These are phyloP conservation scores for Trilocha varians DNA, from an alignment of 2,888 invertebrate genomes.

Conservation along the genomic window DNA sequence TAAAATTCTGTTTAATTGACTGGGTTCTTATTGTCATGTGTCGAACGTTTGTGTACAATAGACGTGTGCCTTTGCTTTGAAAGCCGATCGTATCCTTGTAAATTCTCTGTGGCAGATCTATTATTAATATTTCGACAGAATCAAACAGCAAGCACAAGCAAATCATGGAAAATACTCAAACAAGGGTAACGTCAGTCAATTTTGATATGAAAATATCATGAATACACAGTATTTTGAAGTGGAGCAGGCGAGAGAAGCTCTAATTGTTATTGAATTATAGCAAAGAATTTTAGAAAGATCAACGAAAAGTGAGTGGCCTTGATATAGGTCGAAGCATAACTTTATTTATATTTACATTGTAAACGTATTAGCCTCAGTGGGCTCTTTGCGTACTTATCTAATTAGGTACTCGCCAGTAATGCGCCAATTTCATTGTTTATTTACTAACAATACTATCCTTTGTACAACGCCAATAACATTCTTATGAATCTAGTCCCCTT, in stretches of 20 bases:
- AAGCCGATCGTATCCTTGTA: slow-evolving; percentile 22
- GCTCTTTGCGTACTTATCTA: slow-evolving; percentile 65
- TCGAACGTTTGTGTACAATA: slow-evolving; percentile 1
- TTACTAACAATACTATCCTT: slow-evolving; percentile 66
- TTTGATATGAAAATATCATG: slow-evolving; percentile 10
- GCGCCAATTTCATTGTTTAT: slow-evolving; percentile 69
- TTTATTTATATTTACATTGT: slow-evolving; percentile 49
- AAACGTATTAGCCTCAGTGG: slow-evolving; percentile 56
- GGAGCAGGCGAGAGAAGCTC: slow-evolving; percentile 29
- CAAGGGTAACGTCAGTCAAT: slow-evolving; percentile 37
- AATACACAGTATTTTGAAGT: slow-evolving; percentile 15
- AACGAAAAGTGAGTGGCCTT: slow-evolving; percentile 54
- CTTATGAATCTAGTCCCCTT: slow-evolving; percentile 57
- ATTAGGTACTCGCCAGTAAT: slow-evolving; percentile 74
- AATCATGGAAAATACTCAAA: slow-evolving; percentile 28
- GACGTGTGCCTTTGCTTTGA: slow-evolving; percentile 4
- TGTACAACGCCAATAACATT: slow-evolving; percentile 70
- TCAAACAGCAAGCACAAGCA: slow-evolving; percentile 41
- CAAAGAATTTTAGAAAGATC: slow-evolving; percentile 46
- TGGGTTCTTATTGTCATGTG: slow-evolving; percentile 2
- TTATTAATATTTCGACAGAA: slow-evolving; percentile 24
- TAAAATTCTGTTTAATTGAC: slow-evolving; percentile 10
- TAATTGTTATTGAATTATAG: no score
- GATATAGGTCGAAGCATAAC: slow-evolving; percentile 42
- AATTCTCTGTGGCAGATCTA: slow-evolving; percentile 20